These are phyloP conservation scores for Anagyrus pseudococci DNA, from an alignment of 2,888 invertebrate species.

Conservation along the genomic window DNA sequence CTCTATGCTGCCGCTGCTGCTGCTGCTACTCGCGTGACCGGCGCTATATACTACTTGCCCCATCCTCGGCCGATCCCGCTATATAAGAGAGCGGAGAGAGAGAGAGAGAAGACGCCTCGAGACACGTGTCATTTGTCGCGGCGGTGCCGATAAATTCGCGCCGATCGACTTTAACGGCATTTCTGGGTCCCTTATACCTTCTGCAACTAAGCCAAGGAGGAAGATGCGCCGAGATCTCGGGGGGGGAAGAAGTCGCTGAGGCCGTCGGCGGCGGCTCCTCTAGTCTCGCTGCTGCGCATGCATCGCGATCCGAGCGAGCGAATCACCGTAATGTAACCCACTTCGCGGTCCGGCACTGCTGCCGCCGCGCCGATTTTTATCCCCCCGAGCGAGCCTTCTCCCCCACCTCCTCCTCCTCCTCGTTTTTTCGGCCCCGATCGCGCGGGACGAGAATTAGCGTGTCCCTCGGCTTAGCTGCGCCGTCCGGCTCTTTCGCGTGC, in stretches of 20 bases:
- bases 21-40: neutral
- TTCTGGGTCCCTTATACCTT: neutral
- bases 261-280: too few species aligned
- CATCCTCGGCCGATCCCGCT: too few species aligned
- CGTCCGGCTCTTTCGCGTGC: too few species aligned
- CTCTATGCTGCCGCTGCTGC: too few species aligned
- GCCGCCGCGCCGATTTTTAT: neutral
- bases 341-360: neutral
- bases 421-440: conserved; percentile 10
- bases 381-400: neutral
- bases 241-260: neutral
- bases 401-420: neutral
- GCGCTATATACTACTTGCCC: neutral
- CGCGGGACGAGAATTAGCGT: conserved; percentile 12
- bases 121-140: conserved; percentile 4
- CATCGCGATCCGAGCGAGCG: neutral
- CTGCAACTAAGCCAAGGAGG: too few species aligned
- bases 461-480: conserved; percentile 1
- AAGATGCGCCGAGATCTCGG: conserved; percentile 10
- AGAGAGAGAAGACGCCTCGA: neutral
- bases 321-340: conserved; percentile 35
- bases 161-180: conserved; percentile 33
- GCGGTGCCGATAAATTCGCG: conserved; percentile 32
- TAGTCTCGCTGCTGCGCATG: conserved; percentile 1
- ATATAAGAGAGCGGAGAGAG: too few species aligned